phyloP scores from a whole-genome alignment of 2,113 vertebrate species.

The Chrysochloris asiatica region DNA sequence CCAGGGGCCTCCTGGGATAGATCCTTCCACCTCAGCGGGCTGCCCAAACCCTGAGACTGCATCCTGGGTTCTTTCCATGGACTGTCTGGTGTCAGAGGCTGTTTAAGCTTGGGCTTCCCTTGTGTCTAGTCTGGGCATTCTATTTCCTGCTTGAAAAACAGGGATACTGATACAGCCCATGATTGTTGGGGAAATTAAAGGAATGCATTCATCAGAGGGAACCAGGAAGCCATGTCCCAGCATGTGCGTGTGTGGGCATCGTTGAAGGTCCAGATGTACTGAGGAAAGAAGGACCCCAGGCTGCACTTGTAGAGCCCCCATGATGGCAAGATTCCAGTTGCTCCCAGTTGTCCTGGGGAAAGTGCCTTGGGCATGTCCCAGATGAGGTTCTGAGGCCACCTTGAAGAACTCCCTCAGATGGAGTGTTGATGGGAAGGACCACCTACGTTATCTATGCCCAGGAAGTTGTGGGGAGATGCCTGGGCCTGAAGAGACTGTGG shows the following conservation, averaged over 20 bases:
- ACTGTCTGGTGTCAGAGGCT: neutral
- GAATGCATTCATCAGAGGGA: neutral
- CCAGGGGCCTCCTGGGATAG: neutral
- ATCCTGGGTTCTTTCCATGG: neutral
- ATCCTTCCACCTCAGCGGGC: too few species aligned
- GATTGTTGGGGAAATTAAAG: neutral
- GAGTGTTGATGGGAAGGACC: too few species aligned
- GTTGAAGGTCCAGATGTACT: neutral
- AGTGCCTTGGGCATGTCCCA: neutral
- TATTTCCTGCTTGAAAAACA: neutral
- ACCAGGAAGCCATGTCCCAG: neutral
- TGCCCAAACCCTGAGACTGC: neutral
- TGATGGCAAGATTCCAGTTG: fast-evolving
- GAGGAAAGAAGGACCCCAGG: neutral
- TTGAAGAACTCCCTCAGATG: neutral
- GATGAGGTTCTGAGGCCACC: neutral
- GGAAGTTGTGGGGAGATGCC: neutral
- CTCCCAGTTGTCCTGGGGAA: neutral
- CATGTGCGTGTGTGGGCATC: fast-evolving
- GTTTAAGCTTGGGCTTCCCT: neutral
- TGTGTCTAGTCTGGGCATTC: neutral
- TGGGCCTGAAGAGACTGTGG: neutral
- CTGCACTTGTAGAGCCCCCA: neutral
- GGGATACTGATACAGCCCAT: fast-evolving
- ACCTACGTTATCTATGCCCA: neutral